Evolutionary conservation across 2,888 invertebrate species (phyloP).

Genomic region (Caradrina clavipalpis): DNA sequence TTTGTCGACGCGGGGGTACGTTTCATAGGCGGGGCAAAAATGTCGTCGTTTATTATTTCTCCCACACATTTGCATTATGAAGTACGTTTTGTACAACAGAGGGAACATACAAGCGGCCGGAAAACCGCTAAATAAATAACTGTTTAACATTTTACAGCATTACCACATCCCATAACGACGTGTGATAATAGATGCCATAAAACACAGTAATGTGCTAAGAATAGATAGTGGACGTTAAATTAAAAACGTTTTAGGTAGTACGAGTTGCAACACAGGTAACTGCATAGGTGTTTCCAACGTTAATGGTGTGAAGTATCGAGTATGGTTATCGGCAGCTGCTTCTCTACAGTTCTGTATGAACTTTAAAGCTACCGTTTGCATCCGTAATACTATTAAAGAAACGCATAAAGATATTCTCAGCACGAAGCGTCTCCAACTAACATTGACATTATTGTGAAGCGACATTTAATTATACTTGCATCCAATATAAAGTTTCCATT

Average conservation of each 20-base stretch:
- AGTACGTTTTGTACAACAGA: slow-evolving; percentile 49
- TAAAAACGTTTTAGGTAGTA: slow-evolving; percentile 38
- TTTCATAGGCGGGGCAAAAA: slow-evolving; percentile 66
- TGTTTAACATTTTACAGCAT: slow-evolving; percentile 78
- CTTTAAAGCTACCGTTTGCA: slow-evolving; percentile 16
- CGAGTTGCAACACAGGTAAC: slow-evolving; percentile 41
- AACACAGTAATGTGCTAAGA: slow-evolving; percentile 55
- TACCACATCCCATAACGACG: slow-evolving; percentile 83
- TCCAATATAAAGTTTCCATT: slow-evolving; percentile 58
- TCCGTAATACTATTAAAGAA: slow-evolving; percentile 1
- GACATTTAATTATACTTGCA: slow-evolving; percentile 32
- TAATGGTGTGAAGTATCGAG: slow-evolving; percentile 43
- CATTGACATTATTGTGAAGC: slow-evolving; percentile 44
- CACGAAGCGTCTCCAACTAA: slow-evolving; percentile 30
- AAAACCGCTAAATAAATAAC: slow-evolving; percentile 85
- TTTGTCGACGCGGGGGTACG: slow-evolving; percentile 64
- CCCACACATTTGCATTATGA: slow-evolving; percentile 62
- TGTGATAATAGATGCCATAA: slow-evolving; percentile 77
- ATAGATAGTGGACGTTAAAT: slow-evolving; percentile 51
- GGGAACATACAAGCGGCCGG: slow-evolving; percentile 66
- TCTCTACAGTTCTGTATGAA: slow-evolving; percentile 12
- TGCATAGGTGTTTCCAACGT: slow-evolving; percentile 26
- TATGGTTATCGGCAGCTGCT: slow-evolving; percentile 31
- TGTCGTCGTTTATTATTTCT: slow-evolving; percentile 74
- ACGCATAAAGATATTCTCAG: slow-evolving; percentile 13